Base-by-base conservation (phyloP, 2,797 vertebrate genomes). In the Rhynchotus rufescens region DNA sequence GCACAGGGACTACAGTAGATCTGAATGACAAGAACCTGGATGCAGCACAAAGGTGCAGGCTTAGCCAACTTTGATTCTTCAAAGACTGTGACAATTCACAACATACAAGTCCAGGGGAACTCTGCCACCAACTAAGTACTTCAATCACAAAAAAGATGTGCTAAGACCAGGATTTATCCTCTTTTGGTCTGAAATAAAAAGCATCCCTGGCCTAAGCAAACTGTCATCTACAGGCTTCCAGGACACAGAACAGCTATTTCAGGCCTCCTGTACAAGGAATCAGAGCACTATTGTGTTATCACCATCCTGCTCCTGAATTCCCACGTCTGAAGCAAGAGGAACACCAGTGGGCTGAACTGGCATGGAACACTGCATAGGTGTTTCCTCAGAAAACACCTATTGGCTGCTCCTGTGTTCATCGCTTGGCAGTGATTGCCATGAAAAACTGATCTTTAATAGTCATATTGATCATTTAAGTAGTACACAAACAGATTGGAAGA, bases 211-310 rank as follows among this genome's bases (percentile, higher is more conserved):
- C 84, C 94, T 94, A 79, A 86, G 76, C 3, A n/a, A 86, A 73
- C 87, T 91, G 91, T 66, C 90, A 95, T 78, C 90, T 87, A n/a
- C 62, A 7, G 84, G 67, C 67, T 75, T 64, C 56, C 75, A 86
- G 90, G 47, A 67, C 68, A 6, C 56, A 32, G 54, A 94, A 72
- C 75, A 75, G 69, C 62, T 25, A 7, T 17, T 57, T 57, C 85
- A 40, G 79, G 83, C 56, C 66, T 1, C 2, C 73, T 71, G 57
- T 36, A 36, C 25, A 14, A 52, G n/a, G 40, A 76, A 83, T 22
- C 26, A 1, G 49, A 2, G 6, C 8, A 32, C 71, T 86, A 65
- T 10, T 38, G 52, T 22, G 11, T 13, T 30, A 28, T 64, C 64
- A 52, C 59, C 64, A 62, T 34, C 54, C 36, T 26, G 1, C 12